Base-by-base conservation (phyloP, 2,797 vertebrate species). In the Myripristis jacobus region DNA sequence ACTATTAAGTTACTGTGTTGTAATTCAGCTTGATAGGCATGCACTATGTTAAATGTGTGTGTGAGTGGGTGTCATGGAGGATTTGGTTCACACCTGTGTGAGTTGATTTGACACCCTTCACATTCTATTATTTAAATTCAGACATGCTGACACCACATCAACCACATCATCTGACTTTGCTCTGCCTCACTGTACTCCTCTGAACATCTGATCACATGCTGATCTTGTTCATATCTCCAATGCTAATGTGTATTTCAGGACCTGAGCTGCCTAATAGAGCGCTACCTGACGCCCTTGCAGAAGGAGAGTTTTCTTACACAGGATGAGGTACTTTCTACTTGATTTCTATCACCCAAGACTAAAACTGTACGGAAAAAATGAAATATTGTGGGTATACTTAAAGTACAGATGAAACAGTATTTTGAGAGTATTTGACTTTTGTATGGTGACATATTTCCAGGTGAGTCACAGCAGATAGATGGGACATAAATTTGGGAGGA, bases 241-340 rank as follows among this genome's bases (percentile, higher is more conserved):
- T 73, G 47, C 4, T 41, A 3, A 25, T 51, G 21, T 56, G 29
- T 29, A 53, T 85, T 87, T 22, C 83, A 99, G 98, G 98, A 99
- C 86, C 89, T 99, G 75, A 95, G 94, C 76, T 97, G 94, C 87
- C 93, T 99, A 13, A 98, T 99, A 86, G 97, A 98, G 84, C 91
- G 95, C 86, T 99, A 98, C 84, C 86, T 97, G 80, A 96, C 95
- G 66, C 97, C 98, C 64, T 88, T 99, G 65, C 96, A 98, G 67
- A 96, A 96, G 62, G 96, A 99, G 81, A 94, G 94, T 2, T 98
- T 99, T 84, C 96, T 99, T 15, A 95, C 96, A 15, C 96, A 96
- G 69, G 97, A 99, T 89, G 98, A 99, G 96, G 98, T 99, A 90
- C 6, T 47, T 62, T 55, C 31, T 18, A 10, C 10, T 15, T 48